phyloP scores from a whole-genome alignment of 2,113 vertebrate species.

The Phaethon lepturus region DNA sequence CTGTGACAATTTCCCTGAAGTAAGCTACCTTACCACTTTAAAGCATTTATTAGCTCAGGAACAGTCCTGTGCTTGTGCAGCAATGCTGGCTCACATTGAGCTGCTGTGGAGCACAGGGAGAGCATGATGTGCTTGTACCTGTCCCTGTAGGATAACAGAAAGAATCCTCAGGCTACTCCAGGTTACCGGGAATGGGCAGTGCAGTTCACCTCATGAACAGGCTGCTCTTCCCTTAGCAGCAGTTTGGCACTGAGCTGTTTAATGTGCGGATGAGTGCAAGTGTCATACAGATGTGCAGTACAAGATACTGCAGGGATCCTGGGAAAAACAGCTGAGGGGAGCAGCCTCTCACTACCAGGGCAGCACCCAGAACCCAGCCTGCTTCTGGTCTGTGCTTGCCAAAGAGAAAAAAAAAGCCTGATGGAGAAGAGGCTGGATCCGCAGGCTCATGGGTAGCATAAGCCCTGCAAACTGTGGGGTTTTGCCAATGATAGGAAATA shows the following conservation, averaged over 20 bases:
- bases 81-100: neutral
- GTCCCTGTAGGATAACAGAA: neutral
- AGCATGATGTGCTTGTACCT: neutral
- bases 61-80: neutral
- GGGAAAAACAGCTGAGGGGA: neutral
- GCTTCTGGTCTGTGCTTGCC: neutral
- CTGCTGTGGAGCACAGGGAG: neutral
- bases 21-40: neutral
- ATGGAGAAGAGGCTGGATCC: neutral
- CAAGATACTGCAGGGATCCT: neutral
- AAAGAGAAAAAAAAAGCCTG: neutral
- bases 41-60: neutral
- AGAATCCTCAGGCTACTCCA: neutral
- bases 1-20: neutral
- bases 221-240: neutral
- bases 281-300: neutral
- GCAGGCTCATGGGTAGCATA: neutral
- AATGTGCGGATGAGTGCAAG: neutral
- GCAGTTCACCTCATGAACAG: neutral
- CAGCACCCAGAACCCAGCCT: neutral
- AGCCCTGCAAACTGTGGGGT: neutral
- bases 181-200: neutral
- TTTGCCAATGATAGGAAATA: neutral
- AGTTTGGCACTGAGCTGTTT: neutral
- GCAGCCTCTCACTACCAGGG: neutral